These are phyloP conservation scores for Mythimna impura DNA, from an alignment of 2,888 invertebrate genomes.

Conservation along the genomic window DNA sequence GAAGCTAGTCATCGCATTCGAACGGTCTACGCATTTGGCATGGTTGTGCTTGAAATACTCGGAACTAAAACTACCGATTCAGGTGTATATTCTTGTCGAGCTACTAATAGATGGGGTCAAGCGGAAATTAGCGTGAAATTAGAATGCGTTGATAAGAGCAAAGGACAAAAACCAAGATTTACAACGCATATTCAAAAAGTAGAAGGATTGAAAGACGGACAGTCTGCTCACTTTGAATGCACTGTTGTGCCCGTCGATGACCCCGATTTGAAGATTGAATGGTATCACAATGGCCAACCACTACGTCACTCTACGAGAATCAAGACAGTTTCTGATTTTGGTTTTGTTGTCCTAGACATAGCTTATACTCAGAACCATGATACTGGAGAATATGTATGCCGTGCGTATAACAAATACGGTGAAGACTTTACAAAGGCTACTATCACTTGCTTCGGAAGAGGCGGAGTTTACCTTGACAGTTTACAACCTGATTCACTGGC, in stretches of 20 bases:
- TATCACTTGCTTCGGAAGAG: slow-evolving; percentile 95
- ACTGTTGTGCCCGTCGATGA: slow-evolving; percentile 98
- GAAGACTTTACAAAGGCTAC: slow-evolving; percentile 97
- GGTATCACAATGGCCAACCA: slow-evolving; percentile 98
- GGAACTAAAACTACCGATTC: slow-evolving; percentile 98
- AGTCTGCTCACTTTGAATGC: slow-evolving; percentile 98
- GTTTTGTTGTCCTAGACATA: slow-evolving; percentile 98
- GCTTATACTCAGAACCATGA: slow-evolving; percentile 98
- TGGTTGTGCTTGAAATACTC: slow-evolving; percentile 98
- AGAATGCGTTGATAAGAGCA: slow-evolving; percentile 95
- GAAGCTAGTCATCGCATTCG: slow-evolving; percentile 97
- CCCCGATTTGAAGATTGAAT: slow-evolving; percentile 98
- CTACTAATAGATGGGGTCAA: slow-evolving; percentile 96
- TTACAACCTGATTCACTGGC: slow-evolving; percentile 97
- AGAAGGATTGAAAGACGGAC: slow-evolving; percentile 96
- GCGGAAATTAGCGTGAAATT: slow-evolving; percentile 96
- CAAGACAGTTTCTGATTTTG: slow-evolving; percentile 98
- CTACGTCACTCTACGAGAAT: slow-evolving; percentile 97
- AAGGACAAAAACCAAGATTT: slow-evolving; percentile 96
- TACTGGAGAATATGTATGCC: slow-evolving; percentile 97
- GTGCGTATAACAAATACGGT: slow-evolving; percentile 97
- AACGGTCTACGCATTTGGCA: slow-evolving; percentile 99
- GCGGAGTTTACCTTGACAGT: slow-evolving; percentile 96
- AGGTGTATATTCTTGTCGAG: slow-evolving; percentile 96
- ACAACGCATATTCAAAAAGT: slow-evolving; percentile 96